Evolutionary conservation across 2,113 vertebrate genomes (phyloP), one percentile per base, ranked within the genome.

Genomic region (Cisticola juncidis): DNA sequence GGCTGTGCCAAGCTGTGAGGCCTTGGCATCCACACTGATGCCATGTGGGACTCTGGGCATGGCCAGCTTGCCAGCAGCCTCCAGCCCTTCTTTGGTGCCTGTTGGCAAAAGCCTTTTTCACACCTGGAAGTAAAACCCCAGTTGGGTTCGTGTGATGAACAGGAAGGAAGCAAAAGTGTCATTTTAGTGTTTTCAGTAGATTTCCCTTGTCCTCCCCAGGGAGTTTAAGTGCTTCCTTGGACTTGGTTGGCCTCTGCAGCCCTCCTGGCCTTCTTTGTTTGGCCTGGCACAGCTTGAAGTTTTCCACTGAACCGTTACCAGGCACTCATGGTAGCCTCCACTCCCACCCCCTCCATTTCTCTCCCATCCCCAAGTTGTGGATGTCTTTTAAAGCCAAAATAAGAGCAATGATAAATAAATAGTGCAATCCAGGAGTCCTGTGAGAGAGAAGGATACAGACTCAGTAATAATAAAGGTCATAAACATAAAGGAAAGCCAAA

Each of bases 1-100:
- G 47, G 31, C 40, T 56, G 19, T 0, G 1, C 0, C 0, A 2
- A n/a, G 50, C 58, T 28, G 15, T 0, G 1, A 36, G 31, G 36
- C 21, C 24, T 33, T 6, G 0, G 38, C 9, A 21, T 42, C 14
- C 29, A 9, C 0, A 0, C n/a, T 36, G 36, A 35, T 76, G 81
- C 28, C 1, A 0, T 36, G 31, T 53, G 28, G 33, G 15, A 15
- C 20, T 79, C 14, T 2, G 9, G 65, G 54, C n/a, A 12, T 58
- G 51, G 20, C 56, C 2, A 0, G 7, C 60, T 90, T 5, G 1
- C 42, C 2, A 0, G 40, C 10, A 74, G 24, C 13, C 45, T 87
- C 50, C 22, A 33, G 42, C 5, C 16, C 29, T 58, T 47, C 54
- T 6, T 1, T 45, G 36, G 40, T 56, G 33, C 24, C 22, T 64